Evolutionary conservation across 2,888 invertebrate species (phyloP), one percentile per base, ranked within the genome.

Genomic region (Drosophila macrothrix): DNA sequence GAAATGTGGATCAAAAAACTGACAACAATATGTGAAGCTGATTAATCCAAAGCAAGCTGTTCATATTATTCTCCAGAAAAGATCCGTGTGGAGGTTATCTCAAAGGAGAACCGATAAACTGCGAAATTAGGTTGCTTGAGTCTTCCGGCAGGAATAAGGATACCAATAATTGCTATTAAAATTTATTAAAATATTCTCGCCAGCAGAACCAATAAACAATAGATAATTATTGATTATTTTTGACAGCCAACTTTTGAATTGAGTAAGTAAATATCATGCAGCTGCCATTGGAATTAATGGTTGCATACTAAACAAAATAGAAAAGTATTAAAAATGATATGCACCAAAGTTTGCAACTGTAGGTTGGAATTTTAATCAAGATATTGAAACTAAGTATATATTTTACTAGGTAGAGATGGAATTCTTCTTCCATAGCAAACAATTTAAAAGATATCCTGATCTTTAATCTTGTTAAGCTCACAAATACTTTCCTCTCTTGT

Each of bases 201-300:
- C 25, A 46, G 7, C 16, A 46, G 16, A 46, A 7, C 46, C 19
- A 25, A 46, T 7, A 16, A 46, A 46, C 16, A 16, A 46, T 2
- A 46, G 16, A 25, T 9, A 25, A 16, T 16, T 46, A 4, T 46
- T 22, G n/a, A n/a, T 41, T n/a, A 41, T 5, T n/a, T 41, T n/a
- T 41, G 4, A 16, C 16, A 46, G 46, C 4, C 22, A 46, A 3
- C 39, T 41, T 58, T 16, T 16, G 9, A 58, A 29, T 37, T 55
- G 12, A n/a, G 14, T 31, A 12, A 31, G 16, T 22, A 29, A 9
- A 22, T 46, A 33, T 53, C 66, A 66, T 62, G 46, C 61, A 53
- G 66, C 43, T 62, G 28, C 62, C 62, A 61, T 53, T 29, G 66
- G 35, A 63, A 54, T 55, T 41, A 66, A 50, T 35, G 35, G 41